Conservation (phyloP, 2,797 vertebrate species). For the Melanotaenia boesemani region DNA sequence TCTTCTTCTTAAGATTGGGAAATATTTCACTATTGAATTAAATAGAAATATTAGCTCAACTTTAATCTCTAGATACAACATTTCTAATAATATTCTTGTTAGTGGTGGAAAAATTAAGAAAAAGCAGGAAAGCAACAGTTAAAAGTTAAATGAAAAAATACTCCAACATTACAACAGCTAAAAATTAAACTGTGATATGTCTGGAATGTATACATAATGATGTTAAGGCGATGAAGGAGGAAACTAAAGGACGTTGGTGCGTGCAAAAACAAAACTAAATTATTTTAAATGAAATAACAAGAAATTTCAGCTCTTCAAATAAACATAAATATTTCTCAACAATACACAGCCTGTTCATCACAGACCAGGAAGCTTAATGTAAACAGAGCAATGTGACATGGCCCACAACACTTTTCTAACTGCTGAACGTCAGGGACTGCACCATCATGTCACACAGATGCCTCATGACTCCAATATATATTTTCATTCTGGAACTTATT, state of each 20-base stretch:
- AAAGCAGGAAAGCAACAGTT: background rate
- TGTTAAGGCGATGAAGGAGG: background rate
- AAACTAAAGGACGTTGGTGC: constrained; percentile 29
- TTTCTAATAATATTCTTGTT: background rate
- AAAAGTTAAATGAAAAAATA: background rate
- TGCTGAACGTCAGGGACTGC: background rate
- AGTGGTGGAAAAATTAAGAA: background rate
- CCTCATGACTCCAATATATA: background rate
- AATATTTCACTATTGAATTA: no score
- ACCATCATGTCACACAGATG: constrained; percentile 14
- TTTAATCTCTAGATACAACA: background rate
- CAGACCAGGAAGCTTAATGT: constrained; percentile 24
- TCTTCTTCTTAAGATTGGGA: no score
- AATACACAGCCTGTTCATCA: constrained; percentile 25
- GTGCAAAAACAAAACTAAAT: constrained; percentile 1
- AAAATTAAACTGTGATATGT: constrained; percentile 17
- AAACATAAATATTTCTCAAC: constrained; percentile 8
- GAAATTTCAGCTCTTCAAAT: constrained; percentile 4
- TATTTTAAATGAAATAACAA: constrained; percentile 5
- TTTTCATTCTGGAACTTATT: background rate
- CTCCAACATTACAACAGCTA: background rate
- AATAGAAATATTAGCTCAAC: no score
- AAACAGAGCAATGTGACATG: constrained; percentile 43
- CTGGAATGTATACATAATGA: constrained; percentile 6
- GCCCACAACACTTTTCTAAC: constrained; percentile 17